Conservation (phyloP, 1,140 invertebrate species). For the Aradophagus sp. region DNA sequence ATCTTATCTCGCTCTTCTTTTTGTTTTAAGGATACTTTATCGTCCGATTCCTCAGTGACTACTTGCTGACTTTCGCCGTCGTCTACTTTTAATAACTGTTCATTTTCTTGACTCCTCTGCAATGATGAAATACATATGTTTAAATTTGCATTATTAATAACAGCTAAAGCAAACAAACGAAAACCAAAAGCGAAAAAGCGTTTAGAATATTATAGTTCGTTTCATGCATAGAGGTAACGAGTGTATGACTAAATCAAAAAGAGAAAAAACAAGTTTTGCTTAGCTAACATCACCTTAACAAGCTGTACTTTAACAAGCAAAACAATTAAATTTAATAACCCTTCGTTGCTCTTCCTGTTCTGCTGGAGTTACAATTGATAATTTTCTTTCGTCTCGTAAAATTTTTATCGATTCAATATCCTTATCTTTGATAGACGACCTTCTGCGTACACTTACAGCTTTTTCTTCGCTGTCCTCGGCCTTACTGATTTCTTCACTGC, state of each 20-base stretch:
- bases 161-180: slow-evolving; percentile 20
- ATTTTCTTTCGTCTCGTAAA: slow-evolving; percentile 22
- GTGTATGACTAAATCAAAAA: too few relatives aligned
- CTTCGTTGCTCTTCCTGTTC: slow-evolving; percentile 46
- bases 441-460: slow-evolving; percentile 17
- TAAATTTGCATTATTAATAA: background rate
- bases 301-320: slow-evolving; percentile 26
- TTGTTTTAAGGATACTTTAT: slow-evolving; percentile 14
- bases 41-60: slow-evolving; percentile 5
- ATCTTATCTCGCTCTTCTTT: slow-evolving; percentile 35
- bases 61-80: slow-evolving; percentile 54
- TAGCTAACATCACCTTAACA: too few relatives aligned
- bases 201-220: too few relatives aligned
- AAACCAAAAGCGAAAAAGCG: too few relatives aligned
- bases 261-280: too few relatives aligned
- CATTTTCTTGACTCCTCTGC: slow-evolving; percentile 51
- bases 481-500: slow-evolving; percentile 25
- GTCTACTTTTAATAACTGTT: slow-evolving; percentile 7
- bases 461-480: slow-evolving; percentile 40
- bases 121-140: slow-evolving; percentile 37
- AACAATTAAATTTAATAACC: slow-evolving; percentile 43
- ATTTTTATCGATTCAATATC: slow-evolving; percentile 32
- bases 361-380: slow-evolving; percentile 37
- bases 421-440: slow-evolving; percentile 39
- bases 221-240: too few relatives aligned